These are phyloP conservation scores for Formica exsecta DNA, from an alignment of 1,140 invertebrate genomes.

Conservation along the genomic window DNA sequence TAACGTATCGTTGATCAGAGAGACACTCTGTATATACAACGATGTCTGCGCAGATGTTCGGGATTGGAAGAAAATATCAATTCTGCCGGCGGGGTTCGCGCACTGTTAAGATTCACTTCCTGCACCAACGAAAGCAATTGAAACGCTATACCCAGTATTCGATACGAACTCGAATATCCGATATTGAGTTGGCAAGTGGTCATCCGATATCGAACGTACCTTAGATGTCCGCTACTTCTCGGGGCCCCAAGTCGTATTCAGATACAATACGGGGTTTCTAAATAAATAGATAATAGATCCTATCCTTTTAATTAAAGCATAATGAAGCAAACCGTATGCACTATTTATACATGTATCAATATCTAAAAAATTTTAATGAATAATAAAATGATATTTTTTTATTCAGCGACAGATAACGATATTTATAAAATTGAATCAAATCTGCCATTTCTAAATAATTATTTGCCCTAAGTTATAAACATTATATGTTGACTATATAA, in stretches of 20 bases:
- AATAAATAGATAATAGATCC: background rate
- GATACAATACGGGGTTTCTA: conserved; percentile 19
- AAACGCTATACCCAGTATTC: conserved; percentile 35
- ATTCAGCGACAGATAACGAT: too few species aligned
- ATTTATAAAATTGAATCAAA: too few species aligned
- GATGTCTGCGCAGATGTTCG: conserved; percentile 13
- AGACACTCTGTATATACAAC: conserved; percentile 7
- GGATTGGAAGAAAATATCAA: conserved; percentile 63
- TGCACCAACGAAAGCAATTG: conserved; percentile 41
- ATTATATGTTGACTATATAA: too few species aligned
- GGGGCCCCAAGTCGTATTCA: conserved; percentile 34
- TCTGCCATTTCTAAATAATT: too few species aligned
- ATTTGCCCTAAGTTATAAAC: too few species aligned
- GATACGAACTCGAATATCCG: conserved; percentile 60
- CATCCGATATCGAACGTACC: conserved; percentile 49
- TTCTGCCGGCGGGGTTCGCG: conserved; percentile 29
- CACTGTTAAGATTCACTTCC: conserved; percentile 58
- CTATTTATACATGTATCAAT: background rate
- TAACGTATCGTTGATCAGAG: conserved; percentile 24
- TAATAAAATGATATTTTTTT: too few species aligned
- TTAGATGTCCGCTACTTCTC: conserved; percentile 25
- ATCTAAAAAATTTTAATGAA: too few species aligned
- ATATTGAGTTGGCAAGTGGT: conserved; percentile 58
- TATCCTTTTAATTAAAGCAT: background rate
- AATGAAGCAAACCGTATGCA: background rate